Evolutionary conservation across 2,797 vertebrate genomes (phyloP), one percentile per base, ranked within the genome.

Genomic region (Rhinella marina): DNA sequence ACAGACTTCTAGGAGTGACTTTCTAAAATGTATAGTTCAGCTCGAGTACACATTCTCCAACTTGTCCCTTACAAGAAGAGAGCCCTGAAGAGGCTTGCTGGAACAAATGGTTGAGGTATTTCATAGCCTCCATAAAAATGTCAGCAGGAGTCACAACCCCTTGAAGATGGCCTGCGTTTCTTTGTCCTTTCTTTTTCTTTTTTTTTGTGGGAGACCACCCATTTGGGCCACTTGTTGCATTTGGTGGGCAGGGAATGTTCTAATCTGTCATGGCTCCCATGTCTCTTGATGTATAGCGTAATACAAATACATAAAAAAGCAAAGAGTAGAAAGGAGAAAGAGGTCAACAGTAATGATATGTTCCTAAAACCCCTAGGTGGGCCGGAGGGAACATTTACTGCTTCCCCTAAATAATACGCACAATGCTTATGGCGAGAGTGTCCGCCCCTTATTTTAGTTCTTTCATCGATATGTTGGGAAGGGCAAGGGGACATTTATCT

Each of bases 101-200:
- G 61, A 82, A 89, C 75, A 89, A 89, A 89, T 86, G 62, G 2
- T 62, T 8, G 80, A 86, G 64, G 88, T 77, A 89, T 89, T 89
- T 89, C 88, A 84, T 81, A 29, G 73, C 13, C 73, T 59, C 75
- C 85, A 87, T 89, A 89, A 86, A 89, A 86, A 80, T 87, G 88
- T 89, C 88, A 82, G 50, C 72, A n/a, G 79, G 64, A 82, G 78
- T 68, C 73, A 73, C 85, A 79, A 73, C 73, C 88, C 68, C 64
- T 89, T 84, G 73, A 84, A 80, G 76, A 52, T 87, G 75, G 54
- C 85, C n/a, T 64, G 25, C 16, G 29, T 50, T 64, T 54, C 57
- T 64, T 77, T 64, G 59, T 82, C 29, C 83, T 77, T 48, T 66
- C n/a, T 70, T 77, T 64, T 87, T 70, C 32, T 41, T 41, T 41